Base-by-base conservation (phyloP, 2,113 vertebrate species). In the Megalops atlanticus region DNA sequence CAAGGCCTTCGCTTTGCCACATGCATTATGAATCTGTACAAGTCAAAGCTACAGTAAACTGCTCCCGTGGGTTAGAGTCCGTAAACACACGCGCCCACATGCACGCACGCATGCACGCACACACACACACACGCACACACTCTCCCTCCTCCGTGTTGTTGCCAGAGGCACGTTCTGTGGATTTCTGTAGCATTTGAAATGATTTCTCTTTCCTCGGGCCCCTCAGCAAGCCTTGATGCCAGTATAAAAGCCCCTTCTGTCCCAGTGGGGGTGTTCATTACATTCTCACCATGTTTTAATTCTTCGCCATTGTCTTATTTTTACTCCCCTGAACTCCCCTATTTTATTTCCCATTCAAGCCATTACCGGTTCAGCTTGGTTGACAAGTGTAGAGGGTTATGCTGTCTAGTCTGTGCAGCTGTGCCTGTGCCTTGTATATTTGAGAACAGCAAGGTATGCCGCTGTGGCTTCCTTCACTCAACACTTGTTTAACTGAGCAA, bases 231-330 rank as follows among this genome's bases (percentile, higher is more conserved):
- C 88, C 87, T 91, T 88, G 83, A 90, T 91, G 86, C 89, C 90
- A 84, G 89, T 24, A 82, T 85, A 90, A 87, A 84, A 87, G 84
- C 88, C 87, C 45, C 83, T 84, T 83, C 2, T 47, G 81, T 90
- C 91, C 90, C 90, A 81, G 81, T 85, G 89, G 87, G 89, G 87
- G 88, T 89, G 89, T 92, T 92, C 90, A 92, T 93, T 93, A 91
- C 90, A 91, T 88, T 89, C 88, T 86, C 89, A 84, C 88, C 87
- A 80, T 89, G 80, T 80, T 82, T 70, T 77, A 49, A 43, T 82
- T 79, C 81, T 84, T 76, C 79, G 45, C 82, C 86, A 82, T 88
- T 85, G 88, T 91, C 84, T 89, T 87, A 83, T 85, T 80, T n/a
- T 92, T 86, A 84, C 85, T 83, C 83, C 76, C 79, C 84, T 89